Base-by-base conservation (phyloP, 2,797 vertebrate species). In the Channallabes apus region DNA sequence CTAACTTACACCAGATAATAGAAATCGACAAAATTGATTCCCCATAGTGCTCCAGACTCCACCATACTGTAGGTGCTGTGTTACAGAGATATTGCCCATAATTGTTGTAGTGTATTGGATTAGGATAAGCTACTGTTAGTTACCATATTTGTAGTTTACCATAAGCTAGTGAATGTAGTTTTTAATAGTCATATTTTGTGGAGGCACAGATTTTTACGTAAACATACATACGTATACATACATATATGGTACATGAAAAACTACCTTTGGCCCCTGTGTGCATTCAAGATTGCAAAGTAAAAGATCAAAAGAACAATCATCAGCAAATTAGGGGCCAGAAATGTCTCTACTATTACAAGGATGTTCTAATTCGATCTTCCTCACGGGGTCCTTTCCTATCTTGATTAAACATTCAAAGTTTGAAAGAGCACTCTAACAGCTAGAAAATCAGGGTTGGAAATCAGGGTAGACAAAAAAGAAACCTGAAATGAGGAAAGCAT, bases 261-360 rank as follows among this genome's bases (percentile, higher is more conserved):
- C 3, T 54, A 51, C 14, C 12, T 51, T 46, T 41, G 68, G 9
- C 20, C 20, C n/a, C 71, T 75, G 72, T 56, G 29, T 18, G 24
- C 27, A 75, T 51, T 75, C n/a, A 75, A n/a, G 22, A n/a, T 72
- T 72, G 20, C 35, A 41, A 72, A 72, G 38, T 41, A 72, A 72
- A 71, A 12, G 71, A 27, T 24, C n/a, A n/a, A n/a, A n/a, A 73
- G 32, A 38, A 3, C 12, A 51, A 6, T 54, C 15, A 18, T 75
- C 46, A 18, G 6, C 46, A 17, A 8, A 75, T 75, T 27, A 27
- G 46, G 69, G 3, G 24, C 69, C 6, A n/a, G 24, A 15, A 22
- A 46, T 24, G n/a, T 72, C 41, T 72, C 38, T 12, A 46, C 22
- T 1, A n/a, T 72, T 72, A 27, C 46, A 24, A 54, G 3, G 14